These are phyloP conservation scores for Lytechinus pictus DNA, from an alignment of 35 echinoderm and acorn worm genomes.

Conservation along the genomic window DNA sequence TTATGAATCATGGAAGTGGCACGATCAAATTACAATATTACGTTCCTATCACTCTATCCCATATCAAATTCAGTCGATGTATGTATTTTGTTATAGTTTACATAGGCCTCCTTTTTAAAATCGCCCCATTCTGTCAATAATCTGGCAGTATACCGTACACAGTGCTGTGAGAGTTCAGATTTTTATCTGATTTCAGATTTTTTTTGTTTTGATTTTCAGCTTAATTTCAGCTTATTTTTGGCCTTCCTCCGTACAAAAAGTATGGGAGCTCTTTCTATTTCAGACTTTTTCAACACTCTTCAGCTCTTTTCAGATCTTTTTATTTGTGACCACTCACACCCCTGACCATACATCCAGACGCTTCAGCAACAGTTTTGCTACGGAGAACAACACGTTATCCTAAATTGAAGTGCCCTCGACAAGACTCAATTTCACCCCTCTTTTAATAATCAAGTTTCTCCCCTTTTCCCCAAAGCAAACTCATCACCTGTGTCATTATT, in stretches of 20 bases:
- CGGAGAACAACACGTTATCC: neutral
- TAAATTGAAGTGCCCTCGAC: neutral
- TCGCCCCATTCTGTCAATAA: neutral
- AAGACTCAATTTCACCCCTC: neutral
- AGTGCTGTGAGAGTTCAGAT: no score
- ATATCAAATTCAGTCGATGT: neutral
- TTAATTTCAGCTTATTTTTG: no score
- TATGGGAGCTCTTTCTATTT: no score
- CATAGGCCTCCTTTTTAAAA: neutral
- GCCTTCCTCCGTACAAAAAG: no score
- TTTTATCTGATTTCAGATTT: no score
- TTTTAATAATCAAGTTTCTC: neutral
- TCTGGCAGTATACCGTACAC: no score
- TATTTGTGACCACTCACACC: no score
- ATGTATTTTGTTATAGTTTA: neutral
- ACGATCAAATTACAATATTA: neutral
- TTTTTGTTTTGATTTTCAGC: no score
- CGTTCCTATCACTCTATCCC: neutral
- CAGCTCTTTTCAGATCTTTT: no score
- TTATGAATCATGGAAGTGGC: neutral
- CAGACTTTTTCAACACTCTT: no score
- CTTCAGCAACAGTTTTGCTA: neutral
- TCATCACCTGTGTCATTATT: slow-evolving; percentile 2
- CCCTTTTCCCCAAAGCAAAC: neutral
- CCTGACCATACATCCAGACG: no score